Percentiles rank a stretch among this genome's conserved stretches.
These are phyloP conservation scores for Epirrhoe alternata DNA, from an alignment of 2,888 invertebrate species.

Conservation along the genomic window DNA sequence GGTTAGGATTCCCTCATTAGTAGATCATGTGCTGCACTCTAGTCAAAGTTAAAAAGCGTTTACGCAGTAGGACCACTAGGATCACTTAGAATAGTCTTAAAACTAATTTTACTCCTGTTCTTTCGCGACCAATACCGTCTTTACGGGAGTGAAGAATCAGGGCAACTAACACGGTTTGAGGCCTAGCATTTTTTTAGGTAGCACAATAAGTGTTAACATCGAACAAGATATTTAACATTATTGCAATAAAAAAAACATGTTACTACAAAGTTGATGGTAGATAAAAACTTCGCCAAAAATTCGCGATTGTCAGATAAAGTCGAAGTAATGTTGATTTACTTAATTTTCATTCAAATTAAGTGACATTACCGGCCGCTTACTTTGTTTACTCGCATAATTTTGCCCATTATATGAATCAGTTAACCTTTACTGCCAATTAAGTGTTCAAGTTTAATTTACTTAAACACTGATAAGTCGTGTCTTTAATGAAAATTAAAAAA, in stretches of 20 bases:
- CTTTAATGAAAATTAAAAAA: neutral
- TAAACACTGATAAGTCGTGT: neutral
- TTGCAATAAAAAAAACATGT: neutral
- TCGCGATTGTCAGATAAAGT: neutral
- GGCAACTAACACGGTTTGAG: too few relatives aligned
- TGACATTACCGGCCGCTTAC: constrained; percentile 14
- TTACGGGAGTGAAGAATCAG: too few relatives aligned
- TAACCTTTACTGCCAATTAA: constrained; percentile 15
- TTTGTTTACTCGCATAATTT: constrained; percentile 16
- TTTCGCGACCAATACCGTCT: too few relatives aligned
- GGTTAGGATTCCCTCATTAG: neutral
- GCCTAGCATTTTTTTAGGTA: too few relatives aligned
- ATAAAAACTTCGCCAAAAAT: neutral
- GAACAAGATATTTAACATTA: neutral
- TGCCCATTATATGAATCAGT: constrained; percentile 15
- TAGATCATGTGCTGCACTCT: neutral
- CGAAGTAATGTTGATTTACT: constrained; percentile 13
- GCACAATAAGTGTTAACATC: too few relatives aligned
- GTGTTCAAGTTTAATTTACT: constrained; percentile 9
- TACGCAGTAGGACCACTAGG: too few relatives aligned
- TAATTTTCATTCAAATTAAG: constrained; percentile 14
- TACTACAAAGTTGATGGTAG: neutral
- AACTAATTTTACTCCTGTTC: too few relatives aligned
- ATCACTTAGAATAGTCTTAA: too few relatives aligned
- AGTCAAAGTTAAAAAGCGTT: too few relatives aligned